Percentiles rank a stretch among this genome's conserved stretches.
Evolutionary conservation across 2,888 invertebrate species (phyloP).

Genomic region (Polyommatus icarus): DNA sequence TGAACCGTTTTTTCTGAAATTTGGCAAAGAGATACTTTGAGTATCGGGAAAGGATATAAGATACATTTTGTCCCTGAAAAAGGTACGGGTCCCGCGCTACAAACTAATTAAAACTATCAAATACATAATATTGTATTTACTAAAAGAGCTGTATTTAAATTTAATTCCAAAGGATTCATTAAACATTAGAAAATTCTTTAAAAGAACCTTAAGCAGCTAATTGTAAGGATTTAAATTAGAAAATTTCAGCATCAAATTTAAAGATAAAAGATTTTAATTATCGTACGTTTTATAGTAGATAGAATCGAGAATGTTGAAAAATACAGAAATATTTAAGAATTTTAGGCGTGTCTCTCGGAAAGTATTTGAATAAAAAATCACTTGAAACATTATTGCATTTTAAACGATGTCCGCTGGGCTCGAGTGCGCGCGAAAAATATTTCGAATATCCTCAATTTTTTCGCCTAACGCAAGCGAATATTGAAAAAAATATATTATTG

Average conservation of each 20-base stretch:
- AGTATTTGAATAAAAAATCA: slow-evolving; percentile 16
- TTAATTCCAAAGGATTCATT: background rate
- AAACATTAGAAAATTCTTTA: background rate
- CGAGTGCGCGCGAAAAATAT: background rate
- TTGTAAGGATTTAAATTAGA: background rate
- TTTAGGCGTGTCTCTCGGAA: background rate
- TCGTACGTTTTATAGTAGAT: background rate
- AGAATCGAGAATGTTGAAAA: background rate
- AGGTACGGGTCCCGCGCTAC: too few relatives aligned
- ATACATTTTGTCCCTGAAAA: too few relatives aligned
- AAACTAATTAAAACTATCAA: too few relatives aligned
- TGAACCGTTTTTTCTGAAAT: too few relatives aligned
- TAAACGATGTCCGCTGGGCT: slow-evolving; percentile 1
- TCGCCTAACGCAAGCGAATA: background rate
- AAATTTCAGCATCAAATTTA: background rate
- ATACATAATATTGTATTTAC: too few relatives aligned
- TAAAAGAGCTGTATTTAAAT: too few relatives aligned
- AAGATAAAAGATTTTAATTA: background rate
- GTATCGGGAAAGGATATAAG: too few relatives aligned
- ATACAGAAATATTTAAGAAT: background rate
- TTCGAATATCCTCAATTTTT: slow-evolving; percentile 14
- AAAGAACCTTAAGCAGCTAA: background rate
- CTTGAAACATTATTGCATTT: slow-evolving; percentile 25
- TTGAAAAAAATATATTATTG: background rate
- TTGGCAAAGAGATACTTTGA: too few relatives aligned